These are phyloP conservation scores for Dynastes grantii DNA, from an alignment of 2,888 invertebrate genomes.

Conservation along the genomic window DNA sequence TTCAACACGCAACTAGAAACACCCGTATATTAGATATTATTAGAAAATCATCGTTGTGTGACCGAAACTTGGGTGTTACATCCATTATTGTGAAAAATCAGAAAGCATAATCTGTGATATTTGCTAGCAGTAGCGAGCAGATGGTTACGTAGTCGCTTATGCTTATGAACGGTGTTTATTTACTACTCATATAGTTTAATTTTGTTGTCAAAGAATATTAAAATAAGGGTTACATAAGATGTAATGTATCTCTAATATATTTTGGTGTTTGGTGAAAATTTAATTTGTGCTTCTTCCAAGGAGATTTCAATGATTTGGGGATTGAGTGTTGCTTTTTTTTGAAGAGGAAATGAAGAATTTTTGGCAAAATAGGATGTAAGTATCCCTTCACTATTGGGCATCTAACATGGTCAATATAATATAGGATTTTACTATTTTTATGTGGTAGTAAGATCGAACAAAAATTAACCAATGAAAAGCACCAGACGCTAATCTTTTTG, in stretches of 20 bases:
- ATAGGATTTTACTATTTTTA: too few species aligned
- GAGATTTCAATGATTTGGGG: neutral
- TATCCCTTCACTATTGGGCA: neutral
- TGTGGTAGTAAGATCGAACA: too few species aligned
- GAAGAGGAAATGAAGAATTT: slow-evolving; percentile 23
- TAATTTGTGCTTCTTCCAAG: neutral
- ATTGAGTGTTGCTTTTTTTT: neutral
- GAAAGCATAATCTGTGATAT: slow-evolving; percentile 63
- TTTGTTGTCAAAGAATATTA: neutral
- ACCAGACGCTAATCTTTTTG: too few species aligned
- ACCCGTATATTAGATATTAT: slow-evolving; percentile 27
- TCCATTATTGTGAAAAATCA: slow-evolving; percentile 65
- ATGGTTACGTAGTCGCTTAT: neutral
- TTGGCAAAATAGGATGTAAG: slow-evolving; percentile 43
- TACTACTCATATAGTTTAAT: neutral
- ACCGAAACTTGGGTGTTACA: slow-evolving; percentile 15
- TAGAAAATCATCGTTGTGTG: slow-evolving; percentile 15
- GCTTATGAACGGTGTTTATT: neutral
- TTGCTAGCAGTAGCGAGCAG: too few species aligned
- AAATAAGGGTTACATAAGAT: neutral
- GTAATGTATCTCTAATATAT: neutral
- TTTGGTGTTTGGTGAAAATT: neutral
- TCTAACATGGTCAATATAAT: too few species aligned
- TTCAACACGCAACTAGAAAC: neutral
- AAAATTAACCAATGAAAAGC: too few species aligned